Percentiles rank a stretch among this genome's conserved stretches.
phyloP scores from a whole-genome alignment of 2,797 vertebrate species.

The Hyperoplus immaculatus region DNA sequence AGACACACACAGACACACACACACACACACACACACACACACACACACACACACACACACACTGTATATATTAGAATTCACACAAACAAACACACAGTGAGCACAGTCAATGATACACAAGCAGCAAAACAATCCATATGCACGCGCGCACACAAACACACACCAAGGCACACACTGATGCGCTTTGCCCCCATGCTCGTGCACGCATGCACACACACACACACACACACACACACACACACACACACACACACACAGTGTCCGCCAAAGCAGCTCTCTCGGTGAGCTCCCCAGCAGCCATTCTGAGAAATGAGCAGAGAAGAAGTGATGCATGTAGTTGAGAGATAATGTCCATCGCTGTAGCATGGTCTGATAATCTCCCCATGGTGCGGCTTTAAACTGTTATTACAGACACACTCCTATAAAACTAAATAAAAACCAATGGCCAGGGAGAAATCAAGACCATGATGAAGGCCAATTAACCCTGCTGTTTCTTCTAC shows the following conservation, averaged over 20 bases:
- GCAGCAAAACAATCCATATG: slow-evolving; percentile 17
- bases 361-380: slow-evolving; percentile 78
- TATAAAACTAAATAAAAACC: slow-evolving; percentile 73
- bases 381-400: slow-evolving; percentile 73
- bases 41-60: slow-evolving; percentile 24
- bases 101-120: slow-evolving; percentile 13
- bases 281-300: slow-evolving; percentile 74
- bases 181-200: neutral
- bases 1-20: slow-evolving; percentile 16
- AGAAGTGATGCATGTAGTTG: slow-evolving; percentile 79
- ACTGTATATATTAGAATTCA: neutral
- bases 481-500: slow-evolving; percentile 64
- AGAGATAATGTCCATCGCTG: slow-evolving; percentile 79
- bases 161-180: neutral
- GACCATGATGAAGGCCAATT: slow-evolving; percentile 70
- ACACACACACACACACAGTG: slow-evolving; percentile 31
- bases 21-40: slow-evolving; percentile 16
- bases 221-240: neutral
- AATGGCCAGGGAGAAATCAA: slow-evolving; percentile 68
- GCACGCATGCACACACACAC: neutral
- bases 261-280: slow-evolving; percentile 54
- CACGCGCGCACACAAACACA: neutral
- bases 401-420: slow-evolving; percentile 76
- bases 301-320: slow-evolving; percentile 72
- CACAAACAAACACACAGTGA: slow-evolving; percentile 23